Evolutionary conservation across 1,140 invertebrate species (phyloP).

Genomic region (Dryas iulia): DNA sequence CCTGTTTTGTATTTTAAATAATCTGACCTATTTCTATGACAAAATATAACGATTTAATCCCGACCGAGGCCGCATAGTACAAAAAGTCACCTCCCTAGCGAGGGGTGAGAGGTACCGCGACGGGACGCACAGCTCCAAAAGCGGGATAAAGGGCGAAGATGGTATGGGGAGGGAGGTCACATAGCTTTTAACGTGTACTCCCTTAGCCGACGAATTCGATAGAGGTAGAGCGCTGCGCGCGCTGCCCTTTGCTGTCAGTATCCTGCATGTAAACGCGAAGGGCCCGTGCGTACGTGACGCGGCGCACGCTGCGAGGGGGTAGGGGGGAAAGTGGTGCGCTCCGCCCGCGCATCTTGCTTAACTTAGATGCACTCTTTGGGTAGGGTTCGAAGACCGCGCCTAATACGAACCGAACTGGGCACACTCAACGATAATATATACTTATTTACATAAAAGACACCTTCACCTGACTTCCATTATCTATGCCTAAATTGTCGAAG

Average conservation of each 20-base stretch:
- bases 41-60: slow-evolving; percentile 10
- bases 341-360: slow-evolving; percentile 53
- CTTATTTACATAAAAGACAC: slow-evolving; percentile 44
- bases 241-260: slow-evolving; percentile 50
- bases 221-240: slow-evolving; percentile 57
- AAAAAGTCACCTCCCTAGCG: slow-evolving; percentile 29
- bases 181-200: slow-evolving; percentile 70
- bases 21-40: slow-evolving; percentile 23
- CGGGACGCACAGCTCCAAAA: slow-evolving; percentile 43
- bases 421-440: slow-evolving; percentile 6
- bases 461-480: slow-evolving; percentile 33
- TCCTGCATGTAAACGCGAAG: slow-evolving; percentile 48
- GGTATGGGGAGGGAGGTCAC: slow-evolving; percentile 37
- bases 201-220: slow-evolving; percentile 62
- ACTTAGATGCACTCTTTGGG: slow-evolving; percentile 57
- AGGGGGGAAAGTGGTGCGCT: slow-evolving; percentile 39
- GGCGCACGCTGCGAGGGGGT: slow-evolving; percentile 42
- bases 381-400: slow-evolving; percentile 9
- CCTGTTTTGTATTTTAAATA: slow-evolving; percentile 10
- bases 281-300: slow-evolving; percentile 69
- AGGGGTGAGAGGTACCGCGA: slow-evolving; percentile 35
- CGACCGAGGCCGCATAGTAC: slow-evolving; percentile 24
- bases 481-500: slow-evolving; percentile 37
- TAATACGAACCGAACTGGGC: slow-evolving; percentile 1
- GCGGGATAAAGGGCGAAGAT: slow-evolving; percentile 46